Base-by-base conservation (phyloP, 2,888 invertebrate species). In the Dione juno region DNA sequence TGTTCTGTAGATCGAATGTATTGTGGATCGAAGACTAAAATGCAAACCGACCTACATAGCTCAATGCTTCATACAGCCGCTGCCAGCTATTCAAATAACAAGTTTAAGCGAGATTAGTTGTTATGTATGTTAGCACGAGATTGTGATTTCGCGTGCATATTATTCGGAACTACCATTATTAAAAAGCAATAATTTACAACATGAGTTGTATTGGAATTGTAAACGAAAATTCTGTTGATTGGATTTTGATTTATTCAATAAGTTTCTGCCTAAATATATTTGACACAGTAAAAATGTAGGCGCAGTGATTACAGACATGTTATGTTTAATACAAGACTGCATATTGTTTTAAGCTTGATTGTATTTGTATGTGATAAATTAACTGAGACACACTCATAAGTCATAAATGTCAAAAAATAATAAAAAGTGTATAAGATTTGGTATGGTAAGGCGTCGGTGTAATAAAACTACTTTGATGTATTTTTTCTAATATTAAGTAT, bases 31-130 rank as follows among this genome's bases (percentile, higher is more conserved):
- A 79, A 79, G 80, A 76, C 73, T 76, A 80, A 82, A 84, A 84
- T 87, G 82, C 81, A 83, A 84, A 85, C 81, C 79, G 88, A 85
- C 88, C 88, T 83, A 89, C 82, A 85, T 88, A 78, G 79, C 66
- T 76, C 84, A 84, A 84, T 85, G 82, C 84, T 85, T 78, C 82
- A 86, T 86, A 83, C 80, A 79, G 79, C 72, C 63, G 79, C 79
- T 74, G 54, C 57, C 48, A 82, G 87, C 84, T 77, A 82, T 84
- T 84, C 81, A 86, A 81, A 87, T 86, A 83, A 80, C 59, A n/a
- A 53, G 45, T 71, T 65, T 78, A 79, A 70, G 78, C 82, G 76
- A 82, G 80, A 80, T 79, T 80, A 76, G 78, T 75, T 79, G 77
- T 77, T 84, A 80, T 75, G 21, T 13, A 43, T 48, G 66, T 19